Conservation (phyloP, 2,113 vertebrate genomes). For the Synchiropus splendidus region DNA sequence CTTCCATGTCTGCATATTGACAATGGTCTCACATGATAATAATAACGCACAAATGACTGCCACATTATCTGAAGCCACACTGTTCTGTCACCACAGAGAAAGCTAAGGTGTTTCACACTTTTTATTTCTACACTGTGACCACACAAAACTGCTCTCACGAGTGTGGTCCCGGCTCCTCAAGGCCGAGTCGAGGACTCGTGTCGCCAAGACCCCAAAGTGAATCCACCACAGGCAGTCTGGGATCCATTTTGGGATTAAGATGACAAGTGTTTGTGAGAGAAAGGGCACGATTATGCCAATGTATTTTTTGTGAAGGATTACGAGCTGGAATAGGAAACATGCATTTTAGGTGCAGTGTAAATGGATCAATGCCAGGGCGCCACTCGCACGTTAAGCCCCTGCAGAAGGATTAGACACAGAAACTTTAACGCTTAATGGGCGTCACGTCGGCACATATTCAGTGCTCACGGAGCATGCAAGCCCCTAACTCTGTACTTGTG, state of each 20-base stretch:
- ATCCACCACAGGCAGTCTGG: too few species aligned
- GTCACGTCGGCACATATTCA: constrained; percentile 6
- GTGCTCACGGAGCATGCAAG: too few species aligned
- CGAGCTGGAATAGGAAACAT: constrained; percentile 7
- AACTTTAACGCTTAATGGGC: constrained; percentile 6
- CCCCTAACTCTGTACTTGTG: too few species aligned
- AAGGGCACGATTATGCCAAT: constrained; percentile 4
- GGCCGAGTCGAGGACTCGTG: constrained; percentile 10
- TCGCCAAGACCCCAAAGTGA: too few species aligned
- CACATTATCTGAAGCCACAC: too few species aligned
- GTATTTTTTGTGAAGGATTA: constrained; percentile 7
- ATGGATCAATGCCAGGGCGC: not conserved
- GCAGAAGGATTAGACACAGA: constrained; percentile 13
- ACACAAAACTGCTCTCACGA: constrained; percentile 18
- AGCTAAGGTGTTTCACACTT: too few species aligned
- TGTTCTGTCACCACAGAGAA: too few species aligned
- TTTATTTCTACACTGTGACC: constrained; percentile 2
- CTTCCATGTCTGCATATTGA: too few species aligned
- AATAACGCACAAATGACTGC: too few species aligned
- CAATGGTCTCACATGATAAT: too few species aligned
- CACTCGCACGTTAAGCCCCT: constrained; percentile 2
- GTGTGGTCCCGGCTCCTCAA: constrained; percentile 13
- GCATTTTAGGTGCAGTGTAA: too few species aligned
- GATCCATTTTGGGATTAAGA: constrained; percentile 9
- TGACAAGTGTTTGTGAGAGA: constrained; percentile 5